Base-by-base conservation (phyloP, 64 coral and sea anemone genomes). In the Montipora cactus region DNA sequence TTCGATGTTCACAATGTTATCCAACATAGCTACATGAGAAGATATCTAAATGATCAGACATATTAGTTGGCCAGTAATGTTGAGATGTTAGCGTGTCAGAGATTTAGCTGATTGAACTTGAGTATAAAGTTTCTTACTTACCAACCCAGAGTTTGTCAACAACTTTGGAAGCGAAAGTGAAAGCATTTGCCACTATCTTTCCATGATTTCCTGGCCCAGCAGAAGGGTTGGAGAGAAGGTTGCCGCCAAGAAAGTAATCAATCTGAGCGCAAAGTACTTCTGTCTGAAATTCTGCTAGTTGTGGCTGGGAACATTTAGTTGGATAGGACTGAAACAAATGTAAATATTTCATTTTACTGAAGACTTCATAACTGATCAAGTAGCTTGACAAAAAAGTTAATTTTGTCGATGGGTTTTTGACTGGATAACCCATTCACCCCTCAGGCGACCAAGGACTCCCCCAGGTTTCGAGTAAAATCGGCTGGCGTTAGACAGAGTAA, bases 71-170 rank as follows among this genome's bases (percentile, higher is more conserved):
- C 37, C 37, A 37, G 37, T 37, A 37, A 37, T 37, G 37, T 37
- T 37, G 37, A 37, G 37, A 37, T 37, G 37, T 37, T 37, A 37
- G 37, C 37, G 37, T 37, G 37, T 37, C 37, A 37, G 37, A 37
- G 37, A 37, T 37, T 37, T 37, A 37, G 37, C 37, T 37, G 37
- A 37, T 37, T 37, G 37, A 37, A 37, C 37, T 37, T 37, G 37
- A 37, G 37, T 37, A 37, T 37, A 37, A 18, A 8, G 7, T 44
- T 28, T 49, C 2, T 49, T 5, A 90, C 91, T 76, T 77, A 98
- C 97, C 97, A 73, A 94, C 84, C 97, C 97, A 98, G 3, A 98
- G 87, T 71, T 95, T 98, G 69, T 98, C 97, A 45, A 98, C 97
- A 51, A 98, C 83, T 91, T 98, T 98, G 5, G 97, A 93, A 78